Evolutionary conservation across 2,888 invertebrate species (phyloP).

Genomic region (Callyntrura sp.): DNA sequence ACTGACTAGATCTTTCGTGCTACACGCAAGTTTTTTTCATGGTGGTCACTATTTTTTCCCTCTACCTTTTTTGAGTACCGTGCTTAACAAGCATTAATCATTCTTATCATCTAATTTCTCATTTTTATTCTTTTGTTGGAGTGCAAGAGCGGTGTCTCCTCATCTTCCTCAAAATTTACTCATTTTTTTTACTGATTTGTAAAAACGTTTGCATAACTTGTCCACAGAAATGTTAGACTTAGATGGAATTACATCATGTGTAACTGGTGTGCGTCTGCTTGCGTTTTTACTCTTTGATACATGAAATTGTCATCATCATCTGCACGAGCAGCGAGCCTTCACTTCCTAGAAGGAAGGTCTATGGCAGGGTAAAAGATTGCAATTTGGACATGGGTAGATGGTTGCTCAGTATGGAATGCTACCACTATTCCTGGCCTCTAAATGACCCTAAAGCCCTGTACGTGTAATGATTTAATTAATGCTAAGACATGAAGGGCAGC

Average conservation of each 20-base stretch:
- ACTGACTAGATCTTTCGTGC: slow-evolving; percentile 19
- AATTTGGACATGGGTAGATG: no score
- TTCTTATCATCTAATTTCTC: neutral
- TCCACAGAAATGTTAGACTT: neutral
- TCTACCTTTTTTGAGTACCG: no score
- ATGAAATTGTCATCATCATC: neutral
- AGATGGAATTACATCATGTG: neutral
- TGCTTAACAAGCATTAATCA: slow-evolving; percentile 29
- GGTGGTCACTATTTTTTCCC: no score
- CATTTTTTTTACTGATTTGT: neutral
- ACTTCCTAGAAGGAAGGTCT: slow-evolving; percentile 68
- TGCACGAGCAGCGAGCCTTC: slow-evolving; percentile 55
- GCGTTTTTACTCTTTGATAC: no score
- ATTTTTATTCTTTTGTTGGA: neutral
- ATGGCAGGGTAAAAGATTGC: slow-evolving; percentile 51
- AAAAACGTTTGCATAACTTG: neutral
- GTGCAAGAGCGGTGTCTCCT: neutral
- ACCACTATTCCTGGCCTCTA: slow-evolving; percentile 18
- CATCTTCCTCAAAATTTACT: slow-evolving; percentile 30
- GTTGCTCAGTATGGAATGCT: no score
- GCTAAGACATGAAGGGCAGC: slow-evolving; percentile 64
- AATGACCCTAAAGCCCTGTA: slow-evolving; percentile 19
- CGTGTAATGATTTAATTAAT: slow-evolving; percentile 61
- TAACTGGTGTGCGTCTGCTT: neutral
- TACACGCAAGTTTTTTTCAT: slow-evolving; percentile 26